Conservation (phyloP, 2,113 vertebrate genomes). For the Calypte anna region DNA sequence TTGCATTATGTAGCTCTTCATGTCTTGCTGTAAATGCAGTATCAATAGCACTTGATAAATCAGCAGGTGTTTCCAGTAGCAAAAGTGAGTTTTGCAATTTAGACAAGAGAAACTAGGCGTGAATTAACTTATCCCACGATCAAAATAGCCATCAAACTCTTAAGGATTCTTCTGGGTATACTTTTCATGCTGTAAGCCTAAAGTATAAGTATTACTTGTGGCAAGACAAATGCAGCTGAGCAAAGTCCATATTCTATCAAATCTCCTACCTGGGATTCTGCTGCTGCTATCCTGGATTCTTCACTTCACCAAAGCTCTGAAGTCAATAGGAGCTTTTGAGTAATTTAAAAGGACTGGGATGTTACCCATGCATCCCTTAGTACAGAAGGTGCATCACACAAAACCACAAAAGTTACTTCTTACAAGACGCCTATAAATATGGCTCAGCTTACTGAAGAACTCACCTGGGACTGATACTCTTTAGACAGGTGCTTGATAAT, state of each 20-base stretch:
- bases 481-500: not conserved
- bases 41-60: conserved; percentile 2
- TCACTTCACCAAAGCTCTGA: not conserved
- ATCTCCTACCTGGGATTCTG: not conserved
- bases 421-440: not conserved
- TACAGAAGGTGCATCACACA: not conserved
- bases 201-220: not conserved
- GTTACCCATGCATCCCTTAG: not conserved
- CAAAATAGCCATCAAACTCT: not conserved
- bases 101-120: not conserved
- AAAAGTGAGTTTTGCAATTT: not conserved
- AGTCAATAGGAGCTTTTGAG: not conserved
- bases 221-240: not conserved
- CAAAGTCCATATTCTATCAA: not conserved
- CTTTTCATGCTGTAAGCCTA: not conserved
- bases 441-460: conserved; percentile 15
- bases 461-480: not conserved
- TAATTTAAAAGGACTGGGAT: not conserved
- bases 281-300: not conserved
- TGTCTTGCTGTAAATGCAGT: not conserved
- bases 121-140: not conserved
- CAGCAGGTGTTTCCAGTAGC: conserved; percentile 26
- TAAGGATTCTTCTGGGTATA: not conserved
- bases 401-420: not conserved
- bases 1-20: conserved; percentile 6